A percentile compares a stretch with the other conserved stretches of the same genome.
phyloP scores from a whole-genome alignment of 2,797 vertebrate genomes.

The Coregonus suidteri region DNA sequence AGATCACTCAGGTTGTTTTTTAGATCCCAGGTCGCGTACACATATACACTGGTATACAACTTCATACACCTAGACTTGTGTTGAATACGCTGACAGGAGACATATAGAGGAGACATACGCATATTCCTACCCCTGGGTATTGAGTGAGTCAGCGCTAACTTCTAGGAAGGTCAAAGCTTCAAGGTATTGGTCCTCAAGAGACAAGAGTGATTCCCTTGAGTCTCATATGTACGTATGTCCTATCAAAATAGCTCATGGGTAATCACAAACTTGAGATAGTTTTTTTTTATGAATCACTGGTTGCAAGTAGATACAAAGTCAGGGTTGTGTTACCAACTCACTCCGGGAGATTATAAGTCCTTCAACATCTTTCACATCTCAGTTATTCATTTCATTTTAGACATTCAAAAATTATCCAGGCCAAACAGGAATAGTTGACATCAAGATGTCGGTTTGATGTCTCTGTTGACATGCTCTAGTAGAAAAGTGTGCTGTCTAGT shows the following conservation, averaged over 20 bases:
- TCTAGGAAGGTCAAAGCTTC: not conserved
- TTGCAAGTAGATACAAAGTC: too few relatives aligned
- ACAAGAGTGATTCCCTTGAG: not conserved
- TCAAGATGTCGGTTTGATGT: not conserved
- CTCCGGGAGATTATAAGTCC: too few relatives aligned
- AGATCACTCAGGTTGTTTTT: too few relatives aligned
- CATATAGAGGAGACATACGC: not conserved
- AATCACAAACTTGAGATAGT: too few relatives aligned
- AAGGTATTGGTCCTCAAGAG: not conserved
- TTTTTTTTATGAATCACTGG: too few relatives aligned
- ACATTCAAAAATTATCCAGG: too few relatives aligned
- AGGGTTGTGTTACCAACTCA: too few relatives aligned
- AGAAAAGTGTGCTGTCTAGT: too few relatives aligned
- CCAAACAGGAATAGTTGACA: not conserved
- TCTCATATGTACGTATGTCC: too few relatives aligned
- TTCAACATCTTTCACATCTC: too few relatives aligned
- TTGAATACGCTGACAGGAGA: not conserved
- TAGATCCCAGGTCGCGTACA: not conserved
- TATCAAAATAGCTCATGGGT: too few relatives aligned
- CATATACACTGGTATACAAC: slow-evolving; percentile 7
- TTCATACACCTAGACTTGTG: not conserved
- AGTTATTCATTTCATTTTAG: too few relatives aligned
- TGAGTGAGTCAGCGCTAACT: not conserved
- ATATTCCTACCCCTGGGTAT: not conserved
- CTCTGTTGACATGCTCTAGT: not conserved